phyloP scores from a whole-genome alignment of 1,140 invertebrate species.

The Potamilus streckersoni region DNA sequence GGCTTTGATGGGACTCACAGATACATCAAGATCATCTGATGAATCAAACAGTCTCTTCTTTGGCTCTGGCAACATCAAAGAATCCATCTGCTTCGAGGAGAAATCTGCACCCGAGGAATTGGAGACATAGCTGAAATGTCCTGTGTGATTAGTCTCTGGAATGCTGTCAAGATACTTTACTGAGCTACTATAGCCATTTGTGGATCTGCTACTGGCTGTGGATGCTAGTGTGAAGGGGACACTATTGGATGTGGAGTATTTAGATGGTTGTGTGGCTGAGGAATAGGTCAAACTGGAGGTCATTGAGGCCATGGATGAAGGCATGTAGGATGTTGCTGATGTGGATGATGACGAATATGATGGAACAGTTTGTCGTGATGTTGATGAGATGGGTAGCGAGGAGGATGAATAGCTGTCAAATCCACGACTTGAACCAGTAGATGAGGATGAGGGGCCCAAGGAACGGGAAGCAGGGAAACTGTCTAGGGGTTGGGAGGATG shows the following conservation, averaged over 20 bases:
- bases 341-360: conserved; percentile 13
- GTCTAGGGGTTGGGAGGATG: too few species aligned
- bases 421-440: too few species aligned
- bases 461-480: too few species aligned
- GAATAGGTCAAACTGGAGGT: conserved; percentile 23
- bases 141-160: conserved; percentile 24
- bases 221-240: conserved; percentile 5
- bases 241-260: conserved; percentile 25
- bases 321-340: conserved; percentile 18
- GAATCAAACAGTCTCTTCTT: conserved; percentile 57
- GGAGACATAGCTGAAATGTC: conserved; percentile 53
- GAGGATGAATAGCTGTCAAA: too few species aligned
- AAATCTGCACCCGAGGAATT: conserved; percentile 40
- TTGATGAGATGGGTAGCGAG: too few species aligned
- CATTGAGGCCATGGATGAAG: conserved; percentile 17
- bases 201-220: conserved; percentile 21
- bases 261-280: conserved; percentile 1
- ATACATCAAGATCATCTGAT: conserved; percentile 47
- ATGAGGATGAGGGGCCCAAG: too few species aligned
- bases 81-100: conserved; percentile 33
- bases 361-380: background rate
- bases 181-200: conserved; percentile 4
- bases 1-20: conserved; percentile 52
- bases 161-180: conserved; percentile 32
- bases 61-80: conserved; percentile 49